Evolutionary conservation across 2,797 vertebrate genomes (phyloP), one percentile per base, ranked within the genome.

Genomic region (Platyrinchus mystaceus): DNA sequence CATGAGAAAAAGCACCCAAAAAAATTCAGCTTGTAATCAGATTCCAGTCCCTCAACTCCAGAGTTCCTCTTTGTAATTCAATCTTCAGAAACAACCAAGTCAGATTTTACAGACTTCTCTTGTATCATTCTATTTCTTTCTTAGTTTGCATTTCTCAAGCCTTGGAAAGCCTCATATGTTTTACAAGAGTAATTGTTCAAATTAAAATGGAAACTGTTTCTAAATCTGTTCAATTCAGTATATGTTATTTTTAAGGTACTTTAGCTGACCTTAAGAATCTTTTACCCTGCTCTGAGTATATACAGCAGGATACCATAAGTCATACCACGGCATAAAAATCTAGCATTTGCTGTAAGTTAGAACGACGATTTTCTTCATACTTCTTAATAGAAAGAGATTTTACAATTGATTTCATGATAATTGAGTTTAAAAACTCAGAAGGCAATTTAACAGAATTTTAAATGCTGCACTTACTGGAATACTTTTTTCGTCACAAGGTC

Each of bases 381-480:
- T 89, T 69, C 37, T 46, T 52, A 85, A 52, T 53, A 92, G 24
- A 27, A 84, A 79, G n/a, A 85, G 84, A 87, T 86, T 91, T 96
- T 91, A 88, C 53, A 94, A 83, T 69, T 80, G 43, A 82, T 96
- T 96, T 94, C 28, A 86, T 63, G 9, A 93, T 95, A 96, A 71
- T 78, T 94, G 84, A 80, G 46, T 84, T 94, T 94, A 56, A 60
- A 97, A 87, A 87, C 24, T 52, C 39, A 79, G 62, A 93, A 92
- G 84, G 10, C 44, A 95, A 90, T 87, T 93, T 95, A 93, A 94
- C 80, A 59, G 64, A 92, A 93, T 89, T 80, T 94, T 85, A 87
- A 87, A 84, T 90, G 50, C 78, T 87, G 80, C 67, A 82, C 41
- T 96, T 96, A 93, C 87, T 91, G 91, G 50, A 94, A 92, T 91